Base-by-base conservation (phyloP, 2,797 vertebrate species). In the Graptemys geographica region DNA sequence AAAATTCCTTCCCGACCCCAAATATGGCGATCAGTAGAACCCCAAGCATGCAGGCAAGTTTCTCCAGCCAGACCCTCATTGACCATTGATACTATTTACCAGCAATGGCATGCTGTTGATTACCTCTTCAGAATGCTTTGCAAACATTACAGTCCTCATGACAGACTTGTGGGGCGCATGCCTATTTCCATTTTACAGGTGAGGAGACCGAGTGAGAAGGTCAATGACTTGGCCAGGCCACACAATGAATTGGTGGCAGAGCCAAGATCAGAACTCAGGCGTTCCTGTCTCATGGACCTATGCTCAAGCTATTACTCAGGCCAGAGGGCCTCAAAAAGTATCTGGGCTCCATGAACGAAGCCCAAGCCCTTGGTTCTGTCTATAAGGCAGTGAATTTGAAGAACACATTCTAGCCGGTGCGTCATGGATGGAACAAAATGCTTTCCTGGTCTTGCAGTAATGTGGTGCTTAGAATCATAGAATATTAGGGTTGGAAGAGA, bases 221-320 rank as follows among this genome's bases (percentile, higher is more conserved):
- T 62, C 47, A 31, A 65, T 2, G 11, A 37, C 41, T 86, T 47
- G n/a, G 47, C 25, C 12, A 3, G 78, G 37, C 72, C 49, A 7
- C 37, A 25, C 72, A 56, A 37, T 8, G 37, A 18, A n/a, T 4
- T 49, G 1, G 21, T 44, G 47, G 51, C 90, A 44, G 79, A 81
- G n/a, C 41, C 0, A 0, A 31, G 84, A 33, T 21, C 7, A 4
- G 80, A 79, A 56, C 0, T 0, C 31, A 51, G 11, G 31, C 11
- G 89, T 84, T 59, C 65, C 33, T 18, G 13, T 56, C 28, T 44
- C 12, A 0, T 0, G 49, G 25, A 21, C n/a, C 16, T 18, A 0
- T 0, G 5, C 31, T 72, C 72, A 85, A 44, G 80, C 81, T 88
- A 65, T 37, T 11, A 53, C 25, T 37, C 33, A 6, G 0, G 0